These are phyloP conservation scores for Bolborhynchus lineola DNA, from an alignment of 2,113 vertebrate genomes.

Conservation along the genomic window DNA sequence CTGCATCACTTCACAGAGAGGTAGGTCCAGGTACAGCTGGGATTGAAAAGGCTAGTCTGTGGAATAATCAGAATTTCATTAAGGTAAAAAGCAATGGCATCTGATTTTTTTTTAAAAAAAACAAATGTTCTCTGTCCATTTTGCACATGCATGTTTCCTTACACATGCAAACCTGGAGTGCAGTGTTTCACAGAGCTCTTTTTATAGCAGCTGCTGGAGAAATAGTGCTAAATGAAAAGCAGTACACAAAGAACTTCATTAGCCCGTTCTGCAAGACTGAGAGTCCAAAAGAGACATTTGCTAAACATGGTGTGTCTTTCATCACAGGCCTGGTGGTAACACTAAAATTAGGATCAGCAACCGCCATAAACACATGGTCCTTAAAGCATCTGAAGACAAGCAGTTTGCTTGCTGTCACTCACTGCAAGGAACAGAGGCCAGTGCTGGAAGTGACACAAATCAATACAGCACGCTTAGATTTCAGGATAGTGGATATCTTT, in stretches of 20 bases:
- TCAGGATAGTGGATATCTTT: not conserved
- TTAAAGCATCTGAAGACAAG: not conserved
- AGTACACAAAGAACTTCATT: not conserved
- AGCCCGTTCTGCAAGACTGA: not conserved
- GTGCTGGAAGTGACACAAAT: not conserved
- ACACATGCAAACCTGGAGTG: not conserved
- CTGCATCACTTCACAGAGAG: too few species aligned
- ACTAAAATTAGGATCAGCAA: conserved; percentile 41
- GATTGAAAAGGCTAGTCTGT: not conserved
- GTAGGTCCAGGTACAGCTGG: not conserved
- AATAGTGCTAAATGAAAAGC: conserved; percentile 21
- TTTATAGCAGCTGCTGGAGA: conserved; percentile 17
- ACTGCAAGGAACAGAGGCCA: not conserved
- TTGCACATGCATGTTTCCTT: not conserved
- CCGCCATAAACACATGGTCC: not conserved
- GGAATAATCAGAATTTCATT: not conserved
- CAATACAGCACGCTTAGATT: not conserved
- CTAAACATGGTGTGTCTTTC: not conserved
- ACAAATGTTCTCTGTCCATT: not conserved
- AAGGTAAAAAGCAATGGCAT: not conserved
- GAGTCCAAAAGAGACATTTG: not conserved
- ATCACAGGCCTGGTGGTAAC: not conserved
- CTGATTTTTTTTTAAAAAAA: not conserved
- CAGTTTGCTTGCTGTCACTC: not conserved
- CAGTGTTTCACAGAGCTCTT: not conserved